Evolutionary conservation across 2,113 vertebrate genomes (phyloP).

Genomic region (Scartelaos histophorus): DNA sequence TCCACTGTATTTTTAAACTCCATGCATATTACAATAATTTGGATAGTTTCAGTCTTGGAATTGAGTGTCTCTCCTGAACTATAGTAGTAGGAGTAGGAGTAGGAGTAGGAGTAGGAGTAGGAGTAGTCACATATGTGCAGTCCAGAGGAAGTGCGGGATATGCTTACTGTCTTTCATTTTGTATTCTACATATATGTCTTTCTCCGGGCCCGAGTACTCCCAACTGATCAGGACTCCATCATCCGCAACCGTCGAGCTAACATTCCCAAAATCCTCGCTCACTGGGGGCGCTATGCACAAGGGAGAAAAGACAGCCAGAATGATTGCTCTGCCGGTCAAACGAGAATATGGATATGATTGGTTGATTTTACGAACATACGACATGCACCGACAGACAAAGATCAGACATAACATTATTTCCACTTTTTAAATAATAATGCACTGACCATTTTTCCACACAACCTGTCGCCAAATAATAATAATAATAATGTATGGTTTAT

Average conservation of each 20-base stretch:
- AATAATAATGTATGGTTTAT: too few species aligned
- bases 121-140: slow-evolving; percentile 51
- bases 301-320: slow-evolving; percentile 81
- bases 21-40: too few species aligned
- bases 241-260: slow-evolving; percentile 83
- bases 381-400: slow-evolving; percentile 8
- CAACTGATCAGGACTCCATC: slow-evolving; percentile 90
- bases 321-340: slow-evolving; percentile 37
- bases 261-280: slow-evolving; percentile 85
- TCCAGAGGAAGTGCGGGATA: slow-evolving; percentile 51
- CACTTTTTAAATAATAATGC: background rate
- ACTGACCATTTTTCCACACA: background rate
- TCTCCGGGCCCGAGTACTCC: slow-evolving; percentile 91
- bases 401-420: slow-evolving; percentile 13
- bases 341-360: slow-evolving; percentile 23
- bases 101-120: too few species aligned
- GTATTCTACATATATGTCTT: slow-evolving; percentile 92
- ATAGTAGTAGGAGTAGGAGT: too few species aligned
- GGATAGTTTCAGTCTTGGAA: too few species aligned
- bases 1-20: too few species aligned
- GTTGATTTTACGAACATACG: slow-evolving; percentile 14
- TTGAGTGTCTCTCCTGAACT: too few species aligned
- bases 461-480: too few species aligned
- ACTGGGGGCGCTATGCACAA: slow-evolving; percentile 81
- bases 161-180: slow-evolving; percentile 91